Base-by-base conservation (phyloP, 35 echinoderm and acorn worm genomes). In the Heliocidaris erythrogramma region DNA sequence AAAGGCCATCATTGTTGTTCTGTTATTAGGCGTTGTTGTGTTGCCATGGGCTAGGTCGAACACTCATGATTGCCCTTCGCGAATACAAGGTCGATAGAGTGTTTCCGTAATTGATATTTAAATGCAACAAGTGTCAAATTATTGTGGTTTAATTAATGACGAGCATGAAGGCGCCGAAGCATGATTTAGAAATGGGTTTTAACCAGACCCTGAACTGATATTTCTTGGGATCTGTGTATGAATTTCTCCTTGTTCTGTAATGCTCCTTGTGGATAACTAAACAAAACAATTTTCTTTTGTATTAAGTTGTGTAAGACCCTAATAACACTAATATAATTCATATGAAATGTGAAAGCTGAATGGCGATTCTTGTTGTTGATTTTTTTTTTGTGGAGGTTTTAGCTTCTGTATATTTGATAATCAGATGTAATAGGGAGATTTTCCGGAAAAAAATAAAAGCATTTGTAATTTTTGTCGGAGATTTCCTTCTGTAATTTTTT, bases 121-220 rank as follows among this genome's bases (percentile, higher is more conserved):
- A 78, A 78, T 78, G 65, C 65, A 78, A 78, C 65, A 78, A 78
- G 65, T 78, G 65, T 78, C 65, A 78, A 78, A 78, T 78, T 78
- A 78, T 78, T 21, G 65, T 78, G 65, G 17, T 78, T 4, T 27
- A 78, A 78, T 78, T 78, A 78, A 78, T 78, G 65, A 78, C 7
- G 65, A 78, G 65, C 65, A 18, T n/a, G 65, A 78, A 27, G 65
- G 65, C 65, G 65, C 7, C 65, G 7, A 78, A 78, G 65, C 65
- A 24, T 78, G 65, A 78, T 78, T n/a, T n/a, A 8, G 27, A n/a
- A 78, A n/a, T 24, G 65, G 27, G n/a, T 78, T 78, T 78, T 17
- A 78, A 78, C 65, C 65, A 78, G 65, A 27, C 65, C 65, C 65
- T 78, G 65, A 78, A 78, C 65, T 78, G 65, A 24, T 27, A 78